Evolutionary conservation across 2,888 invertebrate genomes (phyloP).

Genomic region (Opisthograptis luteolata): DNA sequence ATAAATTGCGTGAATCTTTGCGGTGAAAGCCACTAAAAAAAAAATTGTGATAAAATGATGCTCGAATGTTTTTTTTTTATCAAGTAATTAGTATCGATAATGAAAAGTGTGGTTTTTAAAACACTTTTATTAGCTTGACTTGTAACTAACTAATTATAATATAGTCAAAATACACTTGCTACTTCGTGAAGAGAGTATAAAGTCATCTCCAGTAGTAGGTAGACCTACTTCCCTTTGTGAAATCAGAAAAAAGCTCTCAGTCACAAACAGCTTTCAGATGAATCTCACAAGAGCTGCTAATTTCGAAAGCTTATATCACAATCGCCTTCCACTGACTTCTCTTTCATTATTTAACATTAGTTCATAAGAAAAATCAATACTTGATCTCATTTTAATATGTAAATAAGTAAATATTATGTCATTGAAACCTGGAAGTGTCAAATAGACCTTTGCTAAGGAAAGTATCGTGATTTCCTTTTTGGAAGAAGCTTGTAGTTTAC

Average conservation of each 20-base stretch:
- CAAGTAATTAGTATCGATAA: too few relatives aligned
- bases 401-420: too few relatives aligned
- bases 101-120: too few relatives aligned
- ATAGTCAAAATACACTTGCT: too few relatives aligned
- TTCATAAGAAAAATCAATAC: slow-evolving; percentile 12
- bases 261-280: not conserved
- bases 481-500: slow-evolving; percentile 22
- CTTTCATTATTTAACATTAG: not conserved
- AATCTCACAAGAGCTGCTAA: slow-evolving; percentile 7
- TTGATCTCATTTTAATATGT: slow-evolving; percentile 29
- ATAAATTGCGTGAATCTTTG: too few relatives aligned
- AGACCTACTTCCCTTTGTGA: not conserved
- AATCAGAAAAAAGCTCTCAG: not conserved
- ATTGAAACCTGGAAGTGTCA: slow-evolving; percentile 41
- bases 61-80: too few relatives aligned
- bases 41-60: too few relatives aligned
- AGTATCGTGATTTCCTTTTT: slow-evolving; percentile 76
- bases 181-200: too few relatives aligned
- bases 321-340: slow-evolving; percentile 18
- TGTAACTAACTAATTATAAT: too few relatives aligned
- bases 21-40: too few relatives aligned
- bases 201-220: too few relatives aligned
- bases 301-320: slow-evolving; percentile 19
- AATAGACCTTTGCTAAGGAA: slow-evolving; percentile 41
- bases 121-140: too few relatives aligned